phyloP scores from a whole-genome alignment of 1,140 invertebrate species.

The Semibalanus balanoides region DNA sequence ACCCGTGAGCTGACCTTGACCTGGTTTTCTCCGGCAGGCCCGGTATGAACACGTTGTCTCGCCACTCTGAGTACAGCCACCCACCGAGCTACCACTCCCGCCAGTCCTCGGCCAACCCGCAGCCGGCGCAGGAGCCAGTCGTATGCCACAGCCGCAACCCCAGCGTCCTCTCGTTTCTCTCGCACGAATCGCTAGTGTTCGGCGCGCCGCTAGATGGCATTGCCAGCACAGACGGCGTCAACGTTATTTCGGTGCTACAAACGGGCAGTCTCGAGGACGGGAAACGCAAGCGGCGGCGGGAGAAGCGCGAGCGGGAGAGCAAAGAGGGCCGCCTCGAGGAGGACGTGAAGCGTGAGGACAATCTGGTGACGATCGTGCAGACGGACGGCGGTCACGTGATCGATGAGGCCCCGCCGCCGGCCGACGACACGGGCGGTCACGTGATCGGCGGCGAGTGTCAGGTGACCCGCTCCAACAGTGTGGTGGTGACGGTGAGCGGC shows the following conservation, averaged over 20 bases:
- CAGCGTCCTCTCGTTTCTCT: constrained; percentile 22
- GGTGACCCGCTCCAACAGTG: background rate
- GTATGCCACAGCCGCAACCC: constrained; percentile 29
- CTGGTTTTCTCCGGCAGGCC: background rate
- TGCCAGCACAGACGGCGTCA: background rate
- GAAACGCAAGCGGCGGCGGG: background rate
- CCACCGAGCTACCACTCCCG: constrained; percentile 21
- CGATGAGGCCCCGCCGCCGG: background rate
- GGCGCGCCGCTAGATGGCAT: background rate
- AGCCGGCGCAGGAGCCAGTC: constrained; percentile 9
- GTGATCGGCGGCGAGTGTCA: background rate
- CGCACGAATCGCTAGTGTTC: constrained; percentile 16
- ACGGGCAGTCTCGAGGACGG: background rate
- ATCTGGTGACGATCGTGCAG: background rate
- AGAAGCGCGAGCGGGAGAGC: background rate
- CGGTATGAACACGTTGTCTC: constrained; percentile 17
- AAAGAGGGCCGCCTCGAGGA: background rate
- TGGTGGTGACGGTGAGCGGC: background rate
- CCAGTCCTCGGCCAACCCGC: constrained; percentile 19
- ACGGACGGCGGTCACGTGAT: background rate
- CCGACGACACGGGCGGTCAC: background rate
- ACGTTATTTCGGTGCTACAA: background rate
- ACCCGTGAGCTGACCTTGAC: too few species aligned
- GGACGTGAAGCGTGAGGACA: background rate
- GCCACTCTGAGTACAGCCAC: constrained; percentile 21